Base-by-base conservation (phyloP, 2,888 invertebrate species). In the Leptodirus hochenwartii region DNA sequence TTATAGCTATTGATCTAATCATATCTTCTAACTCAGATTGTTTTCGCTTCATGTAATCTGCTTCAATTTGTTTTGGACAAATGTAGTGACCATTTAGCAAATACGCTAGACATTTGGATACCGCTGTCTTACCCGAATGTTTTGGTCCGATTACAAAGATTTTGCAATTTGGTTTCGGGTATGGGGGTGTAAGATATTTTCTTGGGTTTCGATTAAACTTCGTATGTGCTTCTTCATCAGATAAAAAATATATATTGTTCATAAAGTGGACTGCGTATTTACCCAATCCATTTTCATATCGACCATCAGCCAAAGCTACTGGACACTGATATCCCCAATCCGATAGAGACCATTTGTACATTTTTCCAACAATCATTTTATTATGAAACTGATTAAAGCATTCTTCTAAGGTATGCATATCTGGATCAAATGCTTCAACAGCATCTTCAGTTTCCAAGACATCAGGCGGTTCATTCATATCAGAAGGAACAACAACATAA, bases 311-410 rank as follows among this genome's bases (percentile, higher is more conserved):
- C 39, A 73, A 55, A 37, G 69, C 63, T 3, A 75, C 69, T 4
- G 76, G 75, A 44, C 76, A 76, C 40, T 61, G 53, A 29, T 57
- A 61, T 22, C 51, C 56, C 70, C 71, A 74, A 25, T 59, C 54
- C 3, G 72, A 71, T 37, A 65, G 46, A 25, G 44, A 44, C 60
- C 60, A 62, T 34, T 51, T 51, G 37, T 52, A 61, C 35, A 42
- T 41, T 1, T 44, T 37, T 12, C 47, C 47, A 10, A 53, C 41
- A 1, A 45, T 45, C 8, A 48, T 43, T 33, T 38, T 43, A 13
- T 37, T 43, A 14, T 40, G 34, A 11, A 59, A 40, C 22, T 44
- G 36, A 23, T 44, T 41, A 20, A 54, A 56, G n/a, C 41, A 42
- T 30, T 55, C 51, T 13, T 53, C 49, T 2, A 42, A 37, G n/a